Evolutionary conservation across 2,888 invertebrate species (phyloP).

Genomic region (Brenthis daphne): DNA sequence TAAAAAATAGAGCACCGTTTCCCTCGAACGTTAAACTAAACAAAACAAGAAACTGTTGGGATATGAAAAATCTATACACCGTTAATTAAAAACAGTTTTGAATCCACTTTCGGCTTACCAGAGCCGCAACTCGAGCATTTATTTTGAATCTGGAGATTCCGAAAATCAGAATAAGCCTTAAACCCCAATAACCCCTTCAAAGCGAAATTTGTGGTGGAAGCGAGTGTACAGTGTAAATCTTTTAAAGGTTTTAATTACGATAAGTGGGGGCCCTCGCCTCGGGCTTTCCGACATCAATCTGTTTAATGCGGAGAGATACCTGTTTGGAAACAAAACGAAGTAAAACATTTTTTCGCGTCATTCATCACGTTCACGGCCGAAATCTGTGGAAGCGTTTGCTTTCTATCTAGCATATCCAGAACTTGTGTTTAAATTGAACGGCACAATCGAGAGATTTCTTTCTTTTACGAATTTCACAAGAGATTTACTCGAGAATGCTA

Average conservation of each 20-base stretch:
- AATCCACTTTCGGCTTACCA: conserved; percentile 11
- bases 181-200: conserved; percentile 43
- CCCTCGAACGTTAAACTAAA: neutral
- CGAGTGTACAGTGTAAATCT: conserved; percentile 61
- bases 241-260: conserved; percentile 75
- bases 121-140: conserved; percentile 12
- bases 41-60: conserved; percentile 17
- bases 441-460: neutral
- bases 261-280: conserved; percentile 59
- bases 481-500: no score
- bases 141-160: conserved; percentile 19
- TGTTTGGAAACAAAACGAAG: conserved; percentile 44
- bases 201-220: conserved; percentile 54
- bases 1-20: no score
- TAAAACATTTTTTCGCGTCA: conserved; percentile 51
- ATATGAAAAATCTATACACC: conserved; percentile 11
- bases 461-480: no score
- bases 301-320: conserved; percentile 59
- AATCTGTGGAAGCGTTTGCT: conserved; percentile 36
- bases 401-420: neutral
- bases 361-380: conserved; percentile 51
- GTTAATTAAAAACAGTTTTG: conserved; percentile 18
- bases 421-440: conserved; percentile 7
- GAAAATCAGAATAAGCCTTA: conserved; percentile 26
- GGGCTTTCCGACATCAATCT: conserved; percentile 64